A percentile compares a stretch with the other conserved stretches of the same genome.
phyloP scores from a whole-genome alignment of 2,797 vertebrate genomes.

The Mus minutoides region DNA sequence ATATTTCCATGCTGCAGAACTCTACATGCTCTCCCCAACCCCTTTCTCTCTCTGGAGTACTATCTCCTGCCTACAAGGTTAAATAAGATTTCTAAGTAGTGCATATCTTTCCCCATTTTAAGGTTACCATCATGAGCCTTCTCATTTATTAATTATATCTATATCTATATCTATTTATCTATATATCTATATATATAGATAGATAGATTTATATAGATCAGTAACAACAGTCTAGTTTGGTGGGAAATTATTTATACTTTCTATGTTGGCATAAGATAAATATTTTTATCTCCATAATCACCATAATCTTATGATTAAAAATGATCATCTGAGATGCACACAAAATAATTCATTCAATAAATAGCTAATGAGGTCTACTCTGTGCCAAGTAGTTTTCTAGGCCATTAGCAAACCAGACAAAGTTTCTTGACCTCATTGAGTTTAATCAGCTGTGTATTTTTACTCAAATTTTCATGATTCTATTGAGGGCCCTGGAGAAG shows the following conservation, averaged over 20 bases:
- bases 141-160: neutral
- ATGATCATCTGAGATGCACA: neutral
- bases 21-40: too few relatives aligned
- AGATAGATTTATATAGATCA: too few relatives aligned
- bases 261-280: constrained; percentile 12
- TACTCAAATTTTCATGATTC: neutral
- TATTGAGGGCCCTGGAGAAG: neutral
- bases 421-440: constrained; percentile 3
- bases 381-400: neutral
- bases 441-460: neutral
- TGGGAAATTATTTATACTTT: constrained; percentile 37
- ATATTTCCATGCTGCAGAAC: neutral
- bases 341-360: neutral
- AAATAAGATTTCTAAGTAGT: neutral
- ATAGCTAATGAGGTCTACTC: neutral
- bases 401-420: neutral
- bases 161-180: neutral
- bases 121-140: neutral
- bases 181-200: too few relatives aligned
- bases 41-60: neutral
- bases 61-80: neutral
- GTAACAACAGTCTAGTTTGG: too few relatives aligned
- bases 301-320: neutral
- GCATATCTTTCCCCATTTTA: constrained; percentile 16
- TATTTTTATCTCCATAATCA: neutral